Percentiles rank a stretch among this genome's conserved stretches.
phyloP scores from a whole-genome alignment of 2,113 vertebrate species.

The Cyprinodon brontotheroides region DNA sequence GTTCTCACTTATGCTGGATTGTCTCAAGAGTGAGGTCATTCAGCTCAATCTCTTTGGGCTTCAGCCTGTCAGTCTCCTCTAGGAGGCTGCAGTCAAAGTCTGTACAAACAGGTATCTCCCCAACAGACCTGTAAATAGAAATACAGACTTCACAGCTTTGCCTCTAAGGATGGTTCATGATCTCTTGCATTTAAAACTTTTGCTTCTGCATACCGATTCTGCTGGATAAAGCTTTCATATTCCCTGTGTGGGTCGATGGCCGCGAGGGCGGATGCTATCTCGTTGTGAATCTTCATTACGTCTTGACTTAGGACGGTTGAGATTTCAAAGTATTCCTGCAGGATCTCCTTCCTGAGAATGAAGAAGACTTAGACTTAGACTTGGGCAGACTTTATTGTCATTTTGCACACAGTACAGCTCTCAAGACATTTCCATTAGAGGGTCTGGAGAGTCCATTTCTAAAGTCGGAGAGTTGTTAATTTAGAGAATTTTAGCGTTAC shows the following conservation, averaged over 20 bases:
- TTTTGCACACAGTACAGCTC: too few species aligned
- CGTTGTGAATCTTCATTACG: conserved; percentile 83
- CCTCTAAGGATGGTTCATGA: conserved; percentile 2
- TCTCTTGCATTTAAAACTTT: background rate
- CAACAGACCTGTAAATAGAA: conserved; percentile 76
- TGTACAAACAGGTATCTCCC: conserved; percentile 76
- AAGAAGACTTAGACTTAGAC: background rate
- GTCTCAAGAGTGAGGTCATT: conserved; percentile 92
- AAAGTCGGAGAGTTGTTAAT: too few species aligned
- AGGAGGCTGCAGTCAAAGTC: conserved; percentile 88
- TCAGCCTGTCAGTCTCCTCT: conserved; percentile 84
- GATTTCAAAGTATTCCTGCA: conserved; percentile 90
- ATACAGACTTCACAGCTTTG: conserved; percentile 1
- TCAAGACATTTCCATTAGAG: too few species aligned
- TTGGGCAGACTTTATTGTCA: too few species aligned
- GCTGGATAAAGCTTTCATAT: conserved; percentile 87
- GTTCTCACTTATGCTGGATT: conserved; percentile 88
- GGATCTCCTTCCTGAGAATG: conserved; percentile 86
- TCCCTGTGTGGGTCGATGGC: conserved; percentile 84
- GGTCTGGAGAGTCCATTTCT: too few species aligned
- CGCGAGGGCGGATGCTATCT: conserved; percentile 81
- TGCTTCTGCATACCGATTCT: conserved; percentile 81
- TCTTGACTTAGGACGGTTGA: conserved; percentile 90
- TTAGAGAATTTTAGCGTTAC: too few species aligned
- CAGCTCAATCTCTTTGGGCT: conserved; percentile 84